Evolutionary conservation across 2,113 vertebrate species (phyloP), one percentile per base, ranked within the genome.

Genomic region (Probosciger aterrimus): DNA sequence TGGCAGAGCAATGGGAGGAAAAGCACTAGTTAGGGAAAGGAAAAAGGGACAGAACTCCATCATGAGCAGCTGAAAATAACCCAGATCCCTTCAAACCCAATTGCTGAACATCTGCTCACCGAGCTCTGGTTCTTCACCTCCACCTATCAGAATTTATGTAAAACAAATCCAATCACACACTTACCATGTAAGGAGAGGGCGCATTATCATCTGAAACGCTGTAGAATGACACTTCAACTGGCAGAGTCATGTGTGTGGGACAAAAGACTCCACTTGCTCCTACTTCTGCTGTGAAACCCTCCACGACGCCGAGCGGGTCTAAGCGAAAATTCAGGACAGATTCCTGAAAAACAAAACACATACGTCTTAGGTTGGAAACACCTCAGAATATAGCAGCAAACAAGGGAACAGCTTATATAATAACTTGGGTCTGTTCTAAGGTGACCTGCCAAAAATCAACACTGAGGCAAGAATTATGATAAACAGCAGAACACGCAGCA

Each of bases 121-220:
- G 2, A 81, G 53, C 53, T 90, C 73, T 86, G 73, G 53, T 59
- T 94, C 86, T 83, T 83, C 55, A 78, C 31, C 60, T 91, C 73
- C 68, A 75, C 18, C 62, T 47, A 33, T 18, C 11, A 68, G 60
- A 92, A 82, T 35, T 60, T 53, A 88, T 78, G 80, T 68, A 37
- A 89, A 83, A 81, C 25, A 74, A 87, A 81, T 53, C 47, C 75
- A 79, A 57, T 33, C 82, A 64, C 69, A 57, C 91, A 92, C 95
- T 98, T 96, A 99, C 99, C 99, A 99, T 99, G 91, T 99, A 99
- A 89, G 99, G 99, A 96, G 99, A 99, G 74, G 99, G 99, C 52
- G 99, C 99, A 13, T 99, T 99, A 97, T 99, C 99, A 78, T 99
- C 99, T 6, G 99, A 99, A 96, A 99, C 99, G 8, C 99, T 99